Percentiles rank a stretch among this genome's conserved stretches.
These are phyloP conservation scores for Madoqua kirkii DNA, from an alignment of 2,113 vertebrate species.

Conservation along the genomic window DNA sequence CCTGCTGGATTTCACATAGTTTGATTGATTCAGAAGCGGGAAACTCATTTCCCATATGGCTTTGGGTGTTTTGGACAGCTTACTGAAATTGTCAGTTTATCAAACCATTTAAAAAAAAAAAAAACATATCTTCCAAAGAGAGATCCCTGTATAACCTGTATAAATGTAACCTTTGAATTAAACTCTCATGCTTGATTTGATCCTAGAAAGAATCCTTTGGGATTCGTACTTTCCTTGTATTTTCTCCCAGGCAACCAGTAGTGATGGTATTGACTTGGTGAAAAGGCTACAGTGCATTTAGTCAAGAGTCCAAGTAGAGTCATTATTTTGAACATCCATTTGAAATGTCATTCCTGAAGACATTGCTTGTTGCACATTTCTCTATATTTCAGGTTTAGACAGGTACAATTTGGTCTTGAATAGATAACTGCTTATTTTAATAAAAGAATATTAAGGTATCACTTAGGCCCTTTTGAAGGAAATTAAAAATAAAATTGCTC, in stretches of 20 bases:
- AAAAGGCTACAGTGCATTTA: not conserved
- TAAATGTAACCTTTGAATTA: not conserved
- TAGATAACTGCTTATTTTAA: not conserved
- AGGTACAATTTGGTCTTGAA: not conserved
- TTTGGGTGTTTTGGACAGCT: not conserved
- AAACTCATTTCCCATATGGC: not conserved
- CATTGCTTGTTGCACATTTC: not conserved
- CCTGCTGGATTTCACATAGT: not conserved
- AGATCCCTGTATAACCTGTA: not conserved
- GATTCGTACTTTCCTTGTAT: not conserved
- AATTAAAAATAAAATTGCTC: slow-evolving; percentile 5
- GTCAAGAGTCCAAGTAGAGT: not conserved
- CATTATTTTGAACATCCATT: not conserved
- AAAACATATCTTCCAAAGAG: not conserved
- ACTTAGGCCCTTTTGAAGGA: not conserved
- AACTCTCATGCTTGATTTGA: not conserved
- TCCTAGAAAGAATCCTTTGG: slow-evolving; percentile 17
- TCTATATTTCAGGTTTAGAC: not conserved
- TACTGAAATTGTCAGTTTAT: not conserved
- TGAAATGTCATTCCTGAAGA: not conserved
- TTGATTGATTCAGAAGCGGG: not conserved
- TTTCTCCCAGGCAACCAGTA: not conserved
- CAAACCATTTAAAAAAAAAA: not conserved
- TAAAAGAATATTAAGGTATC: not conserved
- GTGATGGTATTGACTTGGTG: not conserved